Conservation (phyloP, 2,797 vertebrate species). For the Pseudotriccus pelzelni region DNA sequence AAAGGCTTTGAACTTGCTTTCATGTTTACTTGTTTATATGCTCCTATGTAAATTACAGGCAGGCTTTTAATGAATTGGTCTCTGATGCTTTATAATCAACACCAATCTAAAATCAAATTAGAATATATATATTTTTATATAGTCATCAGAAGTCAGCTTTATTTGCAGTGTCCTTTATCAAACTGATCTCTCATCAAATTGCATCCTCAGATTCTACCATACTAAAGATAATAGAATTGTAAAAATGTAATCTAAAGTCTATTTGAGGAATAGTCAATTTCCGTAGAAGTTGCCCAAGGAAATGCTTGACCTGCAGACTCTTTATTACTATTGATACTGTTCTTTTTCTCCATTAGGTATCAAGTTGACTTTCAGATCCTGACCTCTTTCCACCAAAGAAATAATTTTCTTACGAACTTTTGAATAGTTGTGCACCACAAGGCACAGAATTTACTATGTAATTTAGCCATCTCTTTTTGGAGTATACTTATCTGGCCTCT, state of each 20-base stretch:
- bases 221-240: conserved; percentile 20
- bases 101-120: not conserved
- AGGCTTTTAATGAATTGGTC: not conserved
- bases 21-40: not conserved
- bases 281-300: not conserved
- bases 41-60: not conserved
- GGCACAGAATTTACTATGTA: not conserved
- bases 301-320: conserved; percentile 28
- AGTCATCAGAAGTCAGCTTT: not conserved
- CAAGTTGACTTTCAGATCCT: not conserved
- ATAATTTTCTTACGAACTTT: not conserved
- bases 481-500: not conserved
- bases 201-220: not conserved
- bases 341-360: not conserved
- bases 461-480: not conserved
- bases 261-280: not conserved
- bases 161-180: not conserved
- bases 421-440: not conserved
- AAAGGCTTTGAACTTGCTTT: not conserved
- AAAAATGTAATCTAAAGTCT: conserved; percentile 33
- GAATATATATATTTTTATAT: not conserved
- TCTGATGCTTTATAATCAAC: not conserved
- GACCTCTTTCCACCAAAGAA: not conserved
- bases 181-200: conserved; percentile 12
- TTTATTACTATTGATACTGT: not conserved